Base-by-base conservation (phyloP, 1,140 invertebrate species). In the Pseudoatta argentina region DNA sequence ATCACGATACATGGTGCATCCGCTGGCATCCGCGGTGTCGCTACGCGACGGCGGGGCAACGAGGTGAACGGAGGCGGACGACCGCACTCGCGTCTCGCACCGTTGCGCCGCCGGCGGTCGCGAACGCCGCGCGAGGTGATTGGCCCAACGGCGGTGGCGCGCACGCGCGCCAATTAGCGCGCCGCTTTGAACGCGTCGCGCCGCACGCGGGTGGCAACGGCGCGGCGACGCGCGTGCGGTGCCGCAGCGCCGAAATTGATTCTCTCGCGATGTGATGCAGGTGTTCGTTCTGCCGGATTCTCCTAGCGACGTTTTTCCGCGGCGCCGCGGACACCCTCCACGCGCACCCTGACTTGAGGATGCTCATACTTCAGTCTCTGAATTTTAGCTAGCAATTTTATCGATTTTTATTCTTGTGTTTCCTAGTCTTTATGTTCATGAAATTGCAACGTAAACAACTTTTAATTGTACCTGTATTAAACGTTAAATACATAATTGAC, bases 21-120 rank as follows among this genome's bases (percentile, higher is more conserved):
- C 87, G 88, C 88, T 87, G 86, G 67, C 64, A 78, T 72, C 72
- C 87, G 89, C 90, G 87, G 87, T 89, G 91, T 89, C 83, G 89
- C 89, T 91, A 89, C 85, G 39, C 72, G 12, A 34, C 76, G 51
- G 24, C 71, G 21, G 2, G 87, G 88, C 85, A 88, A n/a, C 55
- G 5, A 61, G 88, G 34, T 34, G 34, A 34, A 63, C 85, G 87
- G 87, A 91, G 87, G 86, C 87, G 89, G 88, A 88, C 89, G 91
- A 88, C 81, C 77, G 79, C 78, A 71, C 59, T 27, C 30, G 30
- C 30, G 30, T 30, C 30, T 44, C 57, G 55, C 73, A 44, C 44
- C 55, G 72, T 24, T n/a, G 78, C 61, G 59, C 78, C n/a, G 63
- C n/a, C 30, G 67, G 39, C 63, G 14, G 67, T 67, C 34, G 39